phyloP scores from a whole-genome alignment of 1,140 invertebrate genomes.

The Lordiphosa mommai region DNA sequence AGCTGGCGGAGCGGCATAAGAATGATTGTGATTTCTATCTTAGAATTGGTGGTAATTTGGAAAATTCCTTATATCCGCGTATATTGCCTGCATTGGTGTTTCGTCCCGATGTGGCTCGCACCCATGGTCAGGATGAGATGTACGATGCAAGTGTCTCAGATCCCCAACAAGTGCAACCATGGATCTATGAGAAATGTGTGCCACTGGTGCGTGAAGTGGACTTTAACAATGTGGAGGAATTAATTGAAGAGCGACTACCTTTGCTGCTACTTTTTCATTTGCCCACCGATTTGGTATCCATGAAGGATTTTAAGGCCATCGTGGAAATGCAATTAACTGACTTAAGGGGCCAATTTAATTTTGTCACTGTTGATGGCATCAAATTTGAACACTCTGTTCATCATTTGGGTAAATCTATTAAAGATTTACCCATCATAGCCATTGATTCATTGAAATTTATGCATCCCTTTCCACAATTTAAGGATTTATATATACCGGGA shows the following conservation, averaged over 20 bases:
- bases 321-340: constrained; percentile 32
- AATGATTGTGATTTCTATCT: constrained; percentile 56
- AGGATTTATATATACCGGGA: constrained; percentile 36
- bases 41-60: neutral
- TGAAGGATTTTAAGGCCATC: constrained; percentile 46
- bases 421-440: constrained; percentile 45
- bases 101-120: constrained; percentile 35
- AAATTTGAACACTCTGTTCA: constrained; percentile 38
- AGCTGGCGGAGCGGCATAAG: constrained; percentile 34
- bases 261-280: constrained; percentile 38
- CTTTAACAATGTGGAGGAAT: constrained; percentile 46
- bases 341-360: constrained; percentile 22
- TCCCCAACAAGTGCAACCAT: constrained; percentile 13
- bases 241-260: constrained; percentile 47
- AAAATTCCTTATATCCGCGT: constrained; percentile 6
- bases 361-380: constrained; percentile 32
- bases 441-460: constrained; percentile 49
- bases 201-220: constrained; percentile 43
- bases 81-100: constrained; percentile 22
- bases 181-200: constrained; percentile 33
- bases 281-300: constrained; percentile 15
- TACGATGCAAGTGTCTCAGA: neutral
- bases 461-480: constrained; percentile 24
- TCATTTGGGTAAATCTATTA: constrained; percentile 21
- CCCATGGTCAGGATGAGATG: constrained; percentile 25